Percentiles rank a stretch among this genome's conserved stretches.
phyloP scores from a whole-genome alignment of 2,113 vertebrate genomes.

The Chauna torquata region DNA sequence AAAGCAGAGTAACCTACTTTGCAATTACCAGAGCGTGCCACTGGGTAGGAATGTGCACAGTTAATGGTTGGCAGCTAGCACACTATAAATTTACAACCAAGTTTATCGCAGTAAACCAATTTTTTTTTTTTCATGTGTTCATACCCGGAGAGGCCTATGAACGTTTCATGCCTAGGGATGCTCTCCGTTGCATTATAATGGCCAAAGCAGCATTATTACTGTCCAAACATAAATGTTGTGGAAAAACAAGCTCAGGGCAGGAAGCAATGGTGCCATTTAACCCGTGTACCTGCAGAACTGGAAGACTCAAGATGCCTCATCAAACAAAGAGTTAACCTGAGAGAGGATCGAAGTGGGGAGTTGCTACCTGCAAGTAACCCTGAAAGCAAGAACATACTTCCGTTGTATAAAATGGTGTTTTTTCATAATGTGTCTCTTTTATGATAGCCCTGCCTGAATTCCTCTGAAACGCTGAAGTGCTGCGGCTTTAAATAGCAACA shows the following conservation, averaged over 20 bases:
- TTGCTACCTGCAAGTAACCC: neutral
- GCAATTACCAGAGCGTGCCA: neutral
- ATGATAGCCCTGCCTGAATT: neutral
- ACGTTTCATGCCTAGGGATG: neutral
- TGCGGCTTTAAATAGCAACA: neutral
- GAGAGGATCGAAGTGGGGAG: rapidly evolving
- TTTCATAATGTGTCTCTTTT: neutral
- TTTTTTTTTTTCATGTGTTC: neutral
- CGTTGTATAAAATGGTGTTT: neutral
- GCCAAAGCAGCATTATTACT: neutral
- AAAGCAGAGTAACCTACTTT: neutral
- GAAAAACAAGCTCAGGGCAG: neutral
- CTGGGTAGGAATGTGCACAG: neutral
- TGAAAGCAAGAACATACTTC: neutral
- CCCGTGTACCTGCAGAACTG: rapidly evolving
- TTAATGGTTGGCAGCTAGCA: neutral
- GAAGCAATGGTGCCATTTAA: neutral
- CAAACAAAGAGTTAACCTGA: neutral
- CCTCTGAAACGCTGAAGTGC: neutral
- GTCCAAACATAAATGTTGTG: neutral
- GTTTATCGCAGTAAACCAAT: neutral
- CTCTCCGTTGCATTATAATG: neutral
- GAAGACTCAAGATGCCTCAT: neutral
- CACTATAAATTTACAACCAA: neutral
- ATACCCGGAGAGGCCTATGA: neutral